phyloP scores from a whole-genome alignment of 2,113 vertebrate species.

The Nothocercus julius region DNA sequence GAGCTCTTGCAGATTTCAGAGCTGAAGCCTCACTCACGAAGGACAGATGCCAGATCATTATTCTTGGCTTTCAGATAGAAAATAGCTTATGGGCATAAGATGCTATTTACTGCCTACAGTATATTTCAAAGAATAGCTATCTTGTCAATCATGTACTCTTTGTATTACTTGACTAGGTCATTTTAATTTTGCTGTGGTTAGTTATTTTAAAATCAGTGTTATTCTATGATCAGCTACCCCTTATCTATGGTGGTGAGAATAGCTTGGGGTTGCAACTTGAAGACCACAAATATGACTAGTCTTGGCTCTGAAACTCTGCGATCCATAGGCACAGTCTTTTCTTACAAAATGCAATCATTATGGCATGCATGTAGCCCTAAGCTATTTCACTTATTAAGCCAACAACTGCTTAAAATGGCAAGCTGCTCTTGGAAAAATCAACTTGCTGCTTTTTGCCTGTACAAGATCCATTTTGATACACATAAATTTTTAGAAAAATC shows the following conservation, averaged over 20 bases:
- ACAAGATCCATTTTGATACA: constrained; percentile 67
- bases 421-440: constrained; percentile 62
- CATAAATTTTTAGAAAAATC: constrained; percentile 50
- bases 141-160: constrained; percentile 59
- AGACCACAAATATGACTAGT: constrained; percentile 63
- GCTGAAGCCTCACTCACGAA: not conserved
- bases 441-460: constrained; percentile 67
- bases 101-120: constrained; percentile 42
- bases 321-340: constrained; percentile 59
- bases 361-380: constrained; percentile 61
- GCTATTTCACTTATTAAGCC: constrained; percentile 70
- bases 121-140: constrained; percentile 55
- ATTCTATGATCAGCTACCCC: constrained; percentile 46
- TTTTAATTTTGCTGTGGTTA: constrained; percentile 61
- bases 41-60: constrained; percentile 64
- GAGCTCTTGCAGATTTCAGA: not conserved
- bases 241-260: constrained; percentile 47
- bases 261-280: constrained; percentile 38
- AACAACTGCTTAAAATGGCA: constrained; percentile 70
- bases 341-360: constrained; percentile 68
- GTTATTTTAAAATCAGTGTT: constrained; percentile 44
- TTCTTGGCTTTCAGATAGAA: constrained; percentile 52
- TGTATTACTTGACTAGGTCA: constrained; percentile 39
- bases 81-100: constrained; percentile 50
- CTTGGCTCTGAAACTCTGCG: constrained; percentile 57